Evolutionary conservation across 2,888 invertebrate genomes (phyloP), one percentile per base, ranked within the genome.

Genomic region (Trissolcus japonicus): DNA sequence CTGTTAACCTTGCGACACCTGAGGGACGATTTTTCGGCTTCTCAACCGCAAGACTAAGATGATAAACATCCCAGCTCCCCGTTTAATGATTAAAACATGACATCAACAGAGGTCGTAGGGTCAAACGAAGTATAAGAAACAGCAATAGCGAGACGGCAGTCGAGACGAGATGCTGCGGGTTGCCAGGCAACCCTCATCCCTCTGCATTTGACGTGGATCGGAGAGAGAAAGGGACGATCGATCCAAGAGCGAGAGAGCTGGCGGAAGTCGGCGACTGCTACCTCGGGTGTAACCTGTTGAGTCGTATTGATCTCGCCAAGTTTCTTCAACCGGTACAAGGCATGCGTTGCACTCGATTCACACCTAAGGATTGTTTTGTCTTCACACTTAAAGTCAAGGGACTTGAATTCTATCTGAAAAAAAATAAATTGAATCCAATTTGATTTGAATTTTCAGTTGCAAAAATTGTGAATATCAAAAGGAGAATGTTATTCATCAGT

Each of bases 251-350:
- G 66, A 53, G 61, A 14, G 6, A 35, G 50, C 69, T 79, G 80
- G 76, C 80, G 81, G 67, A 79, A 68, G 62, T 57, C 59, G 53
- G 68, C 51, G 63, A 48, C 79, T 51, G 59, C 73, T 69, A 79
- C 80, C 78, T 79, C 81, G 82, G 82, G 80, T 82, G 81, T 86
- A 86, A 87, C 87, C 87, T 86, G 85, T 87, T 87, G 86, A 87
- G 84, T 81, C 81, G 87, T 87, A 87, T 87, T 87, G 87, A 87
- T 87, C 86, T 81, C 80, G 81, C 29, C 62, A 78, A 65, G 56
- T 77, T 79, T 76, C 74, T 79, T 79, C 62, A 63, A 68, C 50
- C 69, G 19, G 29, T 62, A 62, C 56, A 56, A 76, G 57, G 67
- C 76, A 76, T 72, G 76, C 72, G 72, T 72, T 72, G 60, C 51